Evolutionary conservation across 2,797 vertebrate species (phyloP).

Genomic region (Knipowitschia caucasica): DNA sequence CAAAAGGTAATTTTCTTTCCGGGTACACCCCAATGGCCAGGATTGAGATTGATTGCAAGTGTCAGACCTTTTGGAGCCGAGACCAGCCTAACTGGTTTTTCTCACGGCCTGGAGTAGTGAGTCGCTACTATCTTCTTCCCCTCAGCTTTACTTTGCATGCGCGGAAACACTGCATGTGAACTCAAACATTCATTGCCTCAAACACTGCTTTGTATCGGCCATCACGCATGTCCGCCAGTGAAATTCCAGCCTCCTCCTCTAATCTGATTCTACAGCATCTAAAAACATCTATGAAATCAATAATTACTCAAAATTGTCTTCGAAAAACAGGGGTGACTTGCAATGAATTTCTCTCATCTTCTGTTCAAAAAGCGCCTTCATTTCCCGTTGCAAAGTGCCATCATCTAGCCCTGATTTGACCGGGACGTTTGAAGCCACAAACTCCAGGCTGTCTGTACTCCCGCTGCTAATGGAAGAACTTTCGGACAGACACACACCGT

Average conservation of each 20-base stretch:
- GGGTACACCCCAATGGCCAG: too few species aligned
- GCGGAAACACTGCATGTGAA: too few species aligned
- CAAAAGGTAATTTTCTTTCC: too few species aligned
- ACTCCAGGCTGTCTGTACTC: slow-evolving; percentile 81
- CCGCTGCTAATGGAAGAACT: slow-evolving; percentile 81
- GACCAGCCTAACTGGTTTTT: too few species aligned
- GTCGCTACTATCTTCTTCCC: too few species aligned
- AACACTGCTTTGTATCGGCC: too few species aligned
- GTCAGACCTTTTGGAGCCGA: too few species aligned
- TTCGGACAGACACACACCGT: slow-evolving; percentile 79
- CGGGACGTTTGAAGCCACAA: slow-evolving; percentile 51
- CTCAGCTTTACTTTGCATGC: too few species aligned
- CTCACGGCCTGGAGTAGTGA: too few species aligned
- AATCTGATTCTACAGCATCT: neutral
- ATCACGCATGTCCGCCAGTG: neutral
- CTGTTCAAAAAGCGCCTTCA: slow-evolving; percentile 91
- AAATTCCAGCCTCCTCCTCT: neutral
- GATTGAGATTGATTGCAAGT: too few species aligned
- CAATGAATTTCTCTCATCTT: slow-evolving; percentile 92
- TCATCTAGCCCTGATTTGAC: slow-evolving; percentile 73
- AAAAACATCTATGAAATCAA: neutral
- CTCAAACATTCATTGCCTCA: too few species aligned
- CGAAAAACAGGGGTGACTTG: slow-evolving; percentile 87
- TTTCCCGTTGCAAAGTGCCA: slow-evolving; percentile 93
- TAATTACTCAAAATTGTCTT: slow-evolving; percentile 63